Evolutionary conservation across 2,888 invertebrate species (phyloP), one percentile per base, ranked within the genome.

Genomic region (Microplitis deprimator): DNA sequence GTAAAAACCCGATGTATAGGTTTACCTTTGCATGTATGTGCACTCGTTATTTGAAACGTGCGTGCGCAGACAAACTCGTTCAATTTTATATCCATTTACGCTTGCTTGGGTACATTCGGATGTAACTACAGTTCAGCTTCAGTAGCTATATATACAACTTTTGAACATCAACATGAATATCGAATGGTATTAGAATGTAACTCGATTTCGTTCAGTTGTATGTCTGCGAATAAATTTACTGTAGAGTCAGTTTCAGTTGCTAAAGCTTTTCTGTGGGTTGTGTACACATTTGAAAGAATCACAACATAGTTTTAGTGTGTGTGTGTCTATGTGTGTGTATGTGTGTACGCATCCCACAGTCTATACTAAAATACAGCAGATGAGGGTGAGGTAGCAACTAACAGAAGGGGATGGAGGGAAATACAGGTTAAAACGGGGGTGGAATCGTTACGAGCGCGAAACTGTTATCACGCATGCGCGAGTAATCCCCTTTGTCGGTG

Each of bases 401-500:
- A 61, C 68, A 60, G 59, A 69, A 73, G 41, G 79, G 76, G 68
- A 67, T 50, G 29, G 69, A 75, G 67, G 73, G 77, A 73, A 13
- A 81, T 79, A 77, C 75, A 80, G 80, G 79, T 81, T 77, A 60
- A 81, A 78, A 76, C 73, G 78, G 74, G 78, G 80, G 77, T 78
- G 78, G 77, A 79, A 81, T 80, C 87, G 88, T 89, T 89, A 89
- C 87, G 82, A 82, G 85, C 82, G 83, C 82, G 83, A 81, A 81
- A 80, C 79, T 81, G 77, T 77, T 80, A 78, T 78, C 50, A 84
- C 87, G 89, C 89, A 87, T 87, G 88, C 87, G 87, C 79, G 81
- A 80, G 79, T 80, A 80, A 81, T 79, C 82, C 84, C 84, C 87
- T 87, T 87, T 87, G 88, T 88, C 86, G 85, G 84, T 82, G 84